Percentiles rank a stretch among this genome's conserved stretches.
Evolutionary conservation across 2,797 vertebrate genomes (phyloP).

Genomic region (Pygocentrus nattereri): DNA sequence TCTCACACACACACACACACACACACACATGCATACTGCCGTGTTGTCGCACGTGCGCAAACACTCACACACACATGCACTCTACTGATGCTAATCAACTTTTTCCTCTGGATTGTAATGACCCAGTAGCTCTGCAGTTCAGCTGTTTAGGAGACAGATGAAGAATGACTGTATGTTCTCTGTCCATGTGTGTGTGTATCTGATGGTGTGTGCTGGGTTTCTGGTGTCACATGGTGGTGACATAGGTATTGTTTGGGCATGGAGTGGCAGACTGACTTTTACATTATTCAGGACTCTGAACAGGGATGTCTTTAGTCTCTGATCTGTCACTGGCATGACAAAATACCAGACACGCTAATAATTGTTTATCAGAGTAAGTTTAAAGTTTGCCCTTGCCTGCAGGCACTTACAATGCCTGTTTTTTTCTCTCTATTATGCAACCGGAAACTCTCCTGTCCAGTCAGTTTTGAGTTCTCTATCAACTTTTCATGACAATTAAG

Average conservation of each 20-base stretch:
- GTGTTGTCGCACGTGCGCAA: background rate
- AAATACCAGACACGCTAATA: background rate
- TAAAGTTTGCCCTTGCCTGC: no score
- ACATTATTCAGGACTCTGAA: slow-evolving; percentile 30
- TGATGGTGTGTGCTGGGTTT: slow-evolving; percentile 76
- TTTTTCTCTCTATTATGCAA: no score
- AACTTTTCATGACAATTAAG: no score
- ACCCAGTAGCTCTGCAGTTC: background rate
- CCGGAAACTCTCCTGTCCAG: no score
- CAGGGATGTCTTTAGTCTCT: background rate
- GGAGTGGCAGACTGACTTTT: background rate
- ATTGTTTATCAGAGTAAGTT: background rate
- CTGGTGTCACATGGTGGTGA: slow-evolving; percentile 35
- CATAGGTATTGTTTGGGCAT: slow-evolving; percentile 41
- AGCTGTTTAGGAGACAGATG: background rate
- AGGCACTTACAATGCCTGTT: no score
- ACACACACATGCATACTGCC: slow-evolving; percentile 7
- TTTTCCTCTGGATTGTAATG: background rate
- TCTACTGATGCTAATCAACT: background rate
- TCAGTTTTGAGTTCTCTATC: no score
- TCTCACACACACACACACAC: slow-evolving; percentile 18
- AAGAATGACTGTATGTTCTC: background rate
- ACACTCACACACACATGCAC: background rate
- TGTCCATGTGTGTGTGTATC: slow-evolving; percentile 7
- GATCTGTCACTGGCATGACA: background rate